Evolutionary conservation across 1,140 invertebrate genomes (phyloP).

Genomic region (Papilio helenus): DNA sequence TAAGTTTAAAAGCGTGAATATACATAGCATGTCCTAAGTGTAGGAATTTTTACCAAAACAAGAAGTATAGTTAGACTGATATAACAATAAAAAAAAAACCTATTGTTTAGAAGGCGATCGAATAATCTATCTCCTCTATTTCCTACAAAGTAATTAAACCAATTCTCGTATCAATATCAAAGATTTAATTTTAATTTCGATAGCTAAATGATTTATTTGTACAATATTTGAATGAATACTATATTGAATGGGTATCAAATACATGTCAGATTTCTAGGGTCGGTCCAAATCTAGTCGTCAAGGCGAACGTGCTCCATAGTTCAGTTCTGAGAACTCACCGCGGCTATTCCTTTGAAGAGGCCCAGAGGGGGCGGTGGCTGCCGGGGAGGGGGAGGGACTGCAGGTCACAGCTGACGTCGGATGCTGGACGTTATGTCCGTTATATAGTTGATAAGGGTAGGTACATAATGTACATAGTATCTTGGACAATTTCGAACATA

Average conservation of each 20-base stretch:
- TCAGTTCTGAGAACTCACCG: slow-evolving; percentile 25
- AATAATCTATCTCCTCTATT: too few relatives aligned
- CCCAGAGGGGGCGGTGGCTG: slow-evolving; percentile 13
- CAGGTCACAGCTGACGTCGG: slow-evolving; percentile 51
- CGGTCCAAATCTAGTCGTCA: background rate
- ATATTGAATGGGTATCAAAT: slow-evolving; percentile 1
- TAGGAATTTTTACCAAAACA: too few relatives aligned
- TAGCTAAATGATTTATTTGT: too few relatives aligned
- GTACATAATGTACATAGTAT: background rate
- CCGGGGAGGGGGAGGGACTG: slow-evolving; percentile 41
- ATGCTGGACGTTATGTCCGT: slow-evolving; percentile 12
- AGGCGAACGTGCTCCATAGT: slow-evolving; percentile 10
- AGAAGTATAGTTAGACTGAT: too few relatives aligned
- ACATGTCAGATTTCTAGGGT: background rate
- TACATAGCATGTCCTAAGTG: too few relatives aligned
- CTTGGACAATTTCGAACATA: background rate
- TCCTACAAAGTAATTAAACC: too few relatives aligned
- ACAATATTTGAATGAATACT: too few relatives aligned
- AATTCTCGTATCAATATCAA: too few relatives aligned
- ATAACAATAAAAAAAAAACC: too few relatives aligned
- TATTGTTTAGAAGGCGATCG: too few relatives aligned
- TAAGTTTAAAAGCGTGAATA: too few relatives aligned
- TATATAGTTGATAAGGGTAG: slow-evolving; percentile 20
- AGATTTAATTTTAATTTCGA: too few relatives aligned
- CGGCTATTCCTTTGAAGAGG: slow-evolving; percentile 10